Evolutionary conservation across 2,888 invertebrate species (phyloP).

Genomic region (Keiferia lycopersicella): DNA sequence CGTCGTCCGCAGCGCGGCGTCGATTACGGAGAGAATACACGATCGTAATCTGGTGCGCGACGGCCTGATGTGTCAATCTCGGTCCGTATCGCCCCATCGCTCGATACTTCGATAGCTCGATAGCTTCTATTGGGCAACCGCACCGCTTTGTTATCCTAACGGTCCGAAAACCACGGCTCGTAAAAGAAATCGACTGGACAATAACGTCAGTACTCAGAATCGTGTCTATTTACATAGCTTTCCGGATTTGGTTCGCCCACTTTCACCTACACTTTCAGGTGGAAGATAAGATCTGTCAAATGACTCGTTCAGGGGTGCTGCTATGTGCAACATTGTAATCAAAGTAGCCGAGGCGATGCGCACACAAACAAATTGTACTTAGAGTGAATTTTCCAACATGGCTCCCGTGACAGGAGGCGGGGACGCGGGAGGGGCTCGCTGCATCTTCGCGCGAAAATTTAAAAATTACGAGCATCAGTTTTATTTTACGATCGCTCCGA

Average conservation of each 20-base stretch:
- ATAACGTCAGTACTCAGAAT: constrained; percentile 51
- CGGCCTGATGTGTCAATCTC: constrained; percentile 78
- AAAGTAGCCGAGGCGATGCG: constrained; percentile 52
- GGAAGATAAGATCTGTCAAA: constrained; percentile 20
- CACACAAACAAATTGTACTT: constrained; percentile 73
- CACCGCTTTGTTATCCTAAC: constrained; percentile 76
- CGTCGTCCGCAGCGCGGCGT: constrained; percentile 63
- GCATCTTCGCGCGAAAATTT: constrained; percentile 66
- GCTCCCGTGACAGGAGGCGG: constrained; percentile 64
- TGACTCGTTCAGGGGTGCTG: constrained; percentile 41
- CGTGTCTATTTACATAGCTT: constrained; percentile 39
- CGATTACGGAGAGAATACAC: constrained; percentile 65
- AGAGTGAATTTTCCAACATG: constrained; percentile 74
- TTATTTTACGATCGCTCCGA: constrained; percentile 57
- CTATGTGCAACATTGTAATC: constrained; percentile 48
- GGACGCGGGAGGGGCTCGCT: constrained; percentile 44
- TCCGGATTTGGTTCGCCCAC: constrained; percentile 32
- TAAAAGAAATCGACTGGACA: constrained; percentile 52
- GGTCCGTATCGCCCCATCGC: constrained; percentile 64
- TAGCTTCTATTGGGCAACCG: constrained; percentile 73
- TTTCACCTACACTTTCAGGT: constrained; percentile 38
- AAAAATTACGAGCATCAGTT: constrained; percentile 57
- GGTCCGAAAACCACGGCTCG: constrained; percentile 66
- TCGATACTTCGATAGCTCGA: constrained; percentile 39
- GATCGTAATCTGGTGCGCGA: constrained; percentile 68